Evolutionary conservation across 2,797 vertebrate species (phyloP), one percentile per base, ranked within the genome.

Genomic region (Myotis findleyi): DNA sequence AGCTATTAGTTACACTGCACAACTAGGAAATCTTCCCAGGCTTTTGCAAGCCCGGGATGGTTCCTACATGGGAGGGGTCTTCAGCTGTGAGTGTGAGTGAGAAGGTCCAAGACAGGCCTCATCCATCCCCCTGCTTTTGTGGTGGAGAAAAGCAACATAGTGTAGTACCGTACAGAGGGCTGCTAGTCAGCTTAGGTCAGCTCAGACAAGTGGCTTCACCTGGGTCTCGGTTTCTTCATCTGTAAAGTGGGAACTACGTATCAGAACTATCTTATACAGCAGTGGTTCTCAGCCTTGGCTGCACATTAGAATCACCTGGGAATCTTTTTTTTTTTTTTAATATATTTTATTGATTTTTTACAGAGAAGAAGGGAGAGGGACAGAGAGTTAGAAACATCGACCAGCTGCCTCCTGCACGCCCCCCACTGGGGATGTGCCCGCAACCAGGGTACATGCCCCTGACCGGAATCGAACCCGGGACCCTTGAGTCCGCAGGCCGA

Each of bases 211-310:
- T 80, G 72, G 27, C 55, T 3, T 64, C 47, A 62, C 23, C 41
- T 62, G 55, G 49, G 69, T 12, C 72, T 75, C 49, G 30, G 79
- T 95, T 90, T 90, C 73, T 51, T 90, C 59, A 36, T 53, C 73
- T 66, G 49, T 75, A 68, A 90, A 75, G 71, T 5, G 17, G 41
- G 13, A 71, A 87, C 12, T 38, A 38, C 38, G 5, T 6, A 1
- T 18, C 27, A 66, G 55, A 64, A 20, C 17, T 64, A 12, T 30
- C 49, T 64, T 51, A 20, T 10, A 44, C 41, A 44, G 41, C 41
- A 44, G 41, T 44, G 41, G 41, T 44, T 44, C 41, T 44, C 41
- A 44, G 10, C 9, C 41, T 44, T 44, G 2, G 41, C 41, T 44
- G 41, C 41, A 44, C 41, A 44, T 44, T 44, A 11, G 41, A 44